Base-by-base conservation (phyloP, 2,888 invertebrate genomes). In the Agrochola lychnidis region DNA sequence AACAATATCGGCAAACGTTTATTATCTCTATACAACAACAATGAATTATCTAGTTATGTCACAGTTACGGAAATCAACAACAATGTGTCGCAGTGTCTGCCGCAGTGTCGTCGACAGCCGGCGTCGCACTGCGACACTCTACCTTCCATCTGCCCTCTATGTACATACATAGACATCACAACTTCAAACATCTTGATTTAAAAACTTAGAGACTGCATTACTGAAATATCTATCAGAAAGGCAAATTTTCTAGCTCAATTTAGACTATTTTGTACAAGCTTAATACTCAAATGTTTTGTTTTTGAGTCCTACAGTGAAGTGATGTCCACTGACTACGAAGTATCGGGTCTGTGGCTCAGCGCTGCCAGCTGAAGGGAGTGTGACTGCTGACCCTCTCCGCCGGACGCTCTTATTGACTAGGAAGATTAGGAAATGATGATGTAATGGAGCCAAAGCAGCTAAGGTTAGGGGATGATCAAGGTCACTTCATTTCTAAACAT, bases 401-500 rank as follows among this genome's bases (percentile, higher is more conserved):
- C 80, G 62, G 79, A 79, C 81, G 78, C 79, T 73, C 81, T 87
- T 88, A 89, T 84, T 70, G 80, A 84, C 88, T 89, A 91, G 86
- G 89, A 90, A 91, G 89, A 90, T 90, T 90, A 88, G 89, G 90
- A 86, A 90, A 91, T 92, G 92, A 89, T 88, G 87, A 92, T 91
- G 92, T 89, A 89, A 93, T 93, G 93, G 90, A 93, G 94, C 94
- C 92, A 93, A 95, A 96, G 96, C 96, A 91, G 95, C 93, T 94
- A 94, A 94, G 94, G 93, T 94, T 92, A 93, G 93, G 93, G 93
- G 92, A 95, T 95, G 95, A 95, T 94, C 95, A 96, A 96, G 96
- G 96, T 94, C 96, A 96, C 96, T 96, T 96, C 94, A 94, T 94
- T 95, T 94, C 95, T 96, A 96, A 94, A 94, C 87, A 92, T 95